These are phyloP conservation scores for Magallana angulata DNA, from an alignment of 1,140 invertebrate genomes.

Conservation along the genomic window DNA sequence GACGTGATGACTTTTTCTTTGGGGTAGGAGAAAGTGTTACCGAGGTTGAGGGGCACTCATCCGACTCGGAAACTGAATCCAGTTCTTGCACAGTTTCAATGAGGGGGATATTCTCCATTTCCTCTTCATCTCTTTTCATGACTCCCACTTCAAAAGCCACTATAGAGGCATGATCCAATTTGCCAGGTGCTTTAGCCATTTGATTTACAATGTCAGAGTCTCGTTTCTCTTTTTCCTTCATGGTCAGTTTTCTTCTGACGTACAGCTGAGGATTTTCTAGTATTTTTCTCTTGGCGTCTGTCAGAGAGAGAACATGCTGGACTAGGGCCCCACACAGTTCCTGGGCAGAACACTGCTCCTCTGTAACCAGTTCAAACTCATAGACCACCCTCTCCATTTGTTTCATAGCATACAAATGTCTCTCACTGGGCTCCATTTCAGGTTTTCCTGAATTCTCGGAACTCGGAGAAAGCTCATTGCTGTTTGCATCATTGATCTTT, in stretches of 20 bases:
- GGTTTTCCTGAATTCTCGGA: constrained; percentile 66
- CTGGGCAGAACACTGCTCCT: constrained; percentile 77
- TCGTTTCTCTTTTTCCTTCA: constrained; percentile 72
- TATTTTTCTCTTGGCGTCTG: constrained; percentile 77
- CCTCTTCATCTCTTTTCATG: constrained; percentile 64
- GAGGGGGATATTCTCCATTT: constrained; percentile 64
- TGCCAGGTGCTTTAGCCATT: constrained; percentile 88
- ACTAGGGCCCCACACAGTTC: constrained; percentile 78
- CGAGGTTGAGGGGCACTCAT: constrained; percentile 31
- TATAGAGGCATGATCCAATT: constrained; percentile 93
- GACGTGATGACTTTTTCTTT: constrained; percentile 49
- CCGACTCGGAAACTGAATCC: constrained; percentile 20
- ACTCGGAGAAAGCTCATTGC: constrained; percentile 60
- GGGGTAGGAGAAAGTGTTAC: constrained; percentile 39
- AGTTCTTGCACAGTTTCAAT: constrained; percentile 38
- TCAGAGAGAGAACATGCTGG: constrained; percentile 77
- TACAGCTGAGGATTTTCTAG: constrained; percentile 78
- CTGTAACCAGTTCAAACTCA: constrained; percentile 78
- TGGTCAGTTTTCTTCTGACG: constrained; percentile 71
- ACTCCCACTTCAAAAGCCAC: constrained; percentile 88
- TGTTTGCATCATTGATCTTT: constrained; percentile 60
- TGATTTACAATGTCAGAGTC: constrained; percentile 77
- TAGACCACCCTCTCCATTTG: constrained; percentile 79
- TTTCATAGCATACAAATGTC: constrained; percentile 79
- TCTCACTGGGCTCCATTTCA: constrained; percentile 77